These are phyloP conservation scores for Falco naumanni DNA, from an alignment of 2,797 vertebrate species.

Conservation along the genomic window DNA sequence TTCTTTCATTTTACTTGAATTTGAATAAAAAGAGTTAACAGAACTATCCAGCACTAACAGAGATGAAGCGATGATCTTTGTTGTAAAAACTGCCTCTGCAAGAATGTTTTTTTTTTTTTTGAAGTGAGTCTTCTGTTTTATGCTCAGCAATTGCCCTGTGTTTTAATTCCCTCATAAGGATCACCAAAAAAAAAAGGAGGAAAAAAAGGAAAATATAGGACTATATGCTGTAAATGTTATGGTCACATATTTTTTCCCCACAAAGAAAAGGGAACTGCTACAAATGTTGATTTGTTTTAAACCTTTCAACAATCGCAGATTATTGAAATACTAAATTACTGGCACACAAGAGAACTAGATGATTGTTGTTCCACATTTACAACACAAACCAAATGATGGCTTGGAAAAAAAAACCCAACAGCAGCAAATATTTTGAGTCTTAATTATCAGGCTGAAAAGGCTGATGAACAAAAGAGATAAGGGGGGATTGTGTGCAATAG, in stretches of 20 bases:
- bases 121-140: constrained; percentile 20
- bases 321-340: constrained; percentile 70
- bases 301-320: constrained; percentile 55
- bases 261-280: constrained; percentile 40
- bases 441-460: constrained; percentile 66
- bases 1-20: background rate
- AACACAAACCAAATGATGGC: constrained; percentile 60
- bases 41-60: background rate
- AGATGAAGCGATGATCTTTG: background rate
- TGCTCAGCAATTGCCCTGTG: background rate
- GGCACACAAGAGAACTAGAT: constrained; percentile 57
- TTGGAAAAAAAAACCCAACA: constrained; percentile 49
- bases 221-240: constrained; percentile 7
- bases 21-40: background rate
- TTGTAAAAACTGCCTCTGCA: background rate
- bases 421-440: constrained; percentile 70
- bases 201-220: background rate
- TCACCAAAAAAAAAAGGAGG: background rate
- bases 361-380: constrained; percentile 56
- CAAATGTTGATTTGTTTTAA: constrained; percentile 69
- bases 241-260: constrained; percentile 18
- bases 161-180: constrained; percentile 47
- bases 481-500: background rate
- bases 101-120: background rate
- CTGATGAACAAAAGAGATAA: constrained; percentile 56